Base-by-base conservation (phyloP, 2,888 invertebrate species). In the Eledona agricola region DNA sequence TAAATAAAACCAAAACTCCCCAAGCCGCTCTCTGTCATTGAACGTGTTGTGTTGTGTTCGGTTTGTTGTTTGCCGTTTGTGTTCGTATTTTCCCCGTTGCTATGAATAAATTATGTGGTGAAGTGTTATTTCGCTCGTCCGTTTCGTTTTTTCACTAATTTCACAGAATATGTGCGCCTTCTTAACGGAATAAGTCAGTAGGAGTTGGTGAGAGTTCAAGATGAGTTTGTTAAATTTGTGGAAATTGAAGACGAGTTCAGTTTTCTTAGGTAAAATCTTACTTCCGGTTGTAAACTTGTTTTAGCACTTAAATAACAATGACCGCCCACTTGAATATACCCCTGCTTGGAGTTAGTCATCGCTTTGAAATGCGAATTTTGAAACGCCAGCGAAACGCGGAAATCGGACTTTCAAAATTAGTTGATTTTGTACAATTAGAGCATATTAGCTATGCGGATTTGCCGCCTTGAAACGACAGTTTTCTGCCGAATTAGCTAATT, bases 211-310 rank as follows among this genome's bases (percentile, higher is more conserved):
- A 10, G n/a, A 10, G 6, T 40, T 6, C 9, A 20, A 7, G 12
- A 42, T 42, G 42, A 6, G 15, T 42, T 42, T 42, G 5, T 32
- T 15, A 15, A 13, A 13, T 6, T 11, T 13, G 26, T 40, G 40
- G 28, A 42, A 10, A 20, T 16, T 42, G 31, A 9, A 29, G 6
- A 20, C 12, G 15, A 13, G 16, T 22, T 31, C 29, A 22, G 31
- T 42, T 29, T 7, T 42, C 31, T 31, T 42, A 12, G 22, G 42
- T 42, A 31, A 42, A 31, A 31, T 2, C 4, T 22, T 29, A 40
- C 40, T 28, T 40, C 40, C 40, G 40, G 19, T 28, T 40, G 9
- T 11, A 17, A 7, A 38, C 25, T 26, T 6, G 22, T 4, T 20
- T 22, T 20, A 20, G 20, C 6, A 16, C n/a, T 25, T 38, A n/a